Evolutionary conservation across 92 coral and sea anemone species (phyloP), one percentile per base, ranked within the genome.

Genomic region (Epizoanthus fatuus): DNA sequence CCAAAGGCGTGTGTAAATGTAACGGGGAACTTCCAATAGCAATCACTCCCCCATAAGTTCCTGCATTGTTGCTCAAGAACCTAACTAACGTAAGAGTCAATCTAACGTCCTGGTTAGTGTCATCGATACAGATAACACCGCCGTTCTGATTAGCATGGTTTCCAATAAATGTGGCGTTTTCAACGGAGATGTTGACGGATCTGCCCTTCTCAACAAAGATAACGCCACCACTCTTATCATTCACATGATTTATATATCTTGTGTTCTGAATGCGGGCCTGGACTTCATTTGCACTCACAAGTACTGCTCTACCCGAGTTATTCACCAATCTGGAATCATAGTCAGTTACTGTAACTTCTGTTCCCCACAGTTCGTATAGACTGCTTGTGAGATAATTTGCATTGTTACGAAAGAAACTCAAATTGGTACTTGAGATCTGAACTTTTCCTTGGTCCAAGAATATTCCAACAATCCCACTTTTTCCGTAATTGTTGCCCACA

Each of bases 121-220:
- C 47, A 22, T 74, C 79, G 37, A 74, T 37, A 74, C 64, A 52
- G 38, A 74, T 74, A 53, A 62, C 79, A 22, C 79, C 79, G 17
- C 79, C 79, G 11, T 54, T 29, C 56, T 54, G 63, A 74, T 22
- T 74, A 14, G 35, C 79, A 22, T 13, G 14, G 79, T 74, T 74
- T 32, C 62, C 79, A 52, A 53, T 17, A 74, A 74, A 74, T 42
- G 17, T 14, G 20, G 19, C 4, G 29, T 74, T 35, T 74, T 52
- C 22, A 32, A 52, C 52, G 40, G 54, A 29, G n/a, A 74, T 74
- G 37, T 74, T 37, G 38, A 54, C 64, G 38, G n/a, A 14, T 29
- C 44, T 7, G 53, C 63, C 44, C 47, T 74, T 52, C 19, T 74
- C 63, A 52, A 54, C 79, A 53, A 74, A 74, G 14, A 74, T 20